phyloP scores from a whole-genome alignment of 2,113 vertebrate genomes.

The Callipepla squamata region DNA sequence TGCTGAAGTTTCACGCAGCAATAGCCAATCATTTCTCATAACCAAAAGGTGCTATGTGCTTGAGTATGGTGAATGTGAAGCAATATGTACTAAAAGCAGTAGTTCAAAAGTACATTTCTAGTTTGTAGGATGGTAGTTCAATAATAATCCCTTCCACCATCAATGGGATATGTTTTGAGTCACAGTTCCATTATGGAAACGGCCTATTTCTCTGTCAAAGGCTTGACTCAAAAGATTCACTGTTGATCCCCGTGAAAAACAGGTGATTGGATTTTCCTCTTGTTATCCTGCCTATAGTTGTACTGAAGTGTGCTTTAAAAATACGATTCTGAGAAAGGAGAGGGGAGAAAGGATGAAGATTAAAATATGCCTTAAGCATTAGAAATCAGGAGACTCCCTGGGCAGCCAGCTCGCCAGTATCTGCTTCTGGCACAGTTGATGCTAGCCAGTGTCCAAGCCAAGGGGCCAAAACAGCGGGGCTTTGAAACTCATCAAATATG shows the following conservation, averaged over 20 bases:
- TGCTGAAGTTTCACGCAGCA: background rate
- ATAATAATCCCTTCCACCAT: background rate
- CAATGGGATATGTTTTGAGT: constrained; percentile 37
- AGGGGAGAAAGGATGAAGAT: background rate
- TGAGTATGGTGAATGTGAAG: background rate
- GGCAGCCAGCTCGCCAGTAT: background rate
- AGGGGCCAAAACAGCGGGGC: background rate
- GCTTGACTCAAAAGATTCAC: constrained; percentile 33
- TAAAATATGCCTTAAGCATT: background rate
- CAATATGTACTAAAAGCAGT: constrained; percentile 15
- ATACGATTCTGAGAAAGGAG: background rate
- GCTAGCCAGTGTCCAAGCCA: background rate
- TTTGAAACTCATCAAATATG: background rate
- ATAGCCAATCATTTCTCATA: background rate
- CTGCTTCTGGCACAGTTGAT: background rate
- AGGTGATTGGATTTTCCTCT: constrained; percentile 59
- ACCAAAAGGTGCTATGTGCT: background rate
- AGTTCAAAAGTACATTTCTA: constrained; percentile 52
- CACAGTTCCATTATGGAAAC: constrained; percentile 47
- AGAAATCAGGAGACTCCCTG: background rate
- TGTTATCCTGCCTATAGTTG: constrained; percentile 22
- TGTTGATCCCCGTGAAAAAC: constrained; percentile 32
- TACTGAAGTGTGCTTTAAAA: constrained; percentile 17
- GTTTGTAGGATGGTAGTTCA: constrained; percentile 27
- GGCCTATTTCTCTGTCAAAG: constrained; percentile 42